Percentiles rank a stretch among this genome's conserved stretches.
Evolutionary conservation across 1,140 invertebrate species (phyloP).

Genomic region (Carposina sasakii): DNA sequence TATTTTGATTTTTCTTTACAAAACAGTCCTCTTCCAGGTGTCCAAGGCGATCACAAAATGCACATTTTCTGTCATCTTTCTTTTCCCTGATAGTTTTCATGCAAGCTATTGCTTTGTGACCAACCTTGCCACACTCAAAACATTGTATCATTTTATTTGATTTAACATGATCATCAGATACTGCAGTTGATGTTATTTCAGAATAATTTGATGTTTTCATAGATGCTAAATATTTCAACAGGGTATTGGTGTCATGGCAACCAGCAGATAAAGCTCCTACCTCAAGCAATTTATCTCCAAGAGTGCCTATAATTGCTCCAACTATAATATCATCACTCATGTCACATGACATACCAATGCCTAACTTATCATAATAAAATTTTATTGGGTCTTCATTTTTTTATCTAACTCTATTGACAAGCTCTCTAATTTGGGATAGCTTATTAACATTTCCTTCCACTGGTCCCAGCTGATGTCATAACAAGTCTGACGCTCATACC

Average conservation of each 20-base stretch:
- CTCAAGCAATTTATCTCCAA: conserved; percentile 11
- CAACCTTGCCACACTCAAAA: conserved; percentile 1
- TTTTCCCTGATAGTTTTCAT: neutral
- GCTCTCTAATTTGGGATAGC: conserved; percentile 7
- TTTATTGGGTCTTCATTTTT: conserved; percentile 3
- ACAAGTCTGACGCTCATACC: conserved; percentile 9
- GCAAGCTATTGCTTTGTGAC: conserved; percentile 4
- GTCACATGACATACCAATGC: conserved; percentile 9
- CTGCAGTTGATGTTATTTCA: neutral
- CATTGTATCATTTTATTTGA: neutral
- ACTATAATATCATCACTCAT: conserved; percentile 9
- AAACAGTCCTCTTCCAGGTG: neutral
- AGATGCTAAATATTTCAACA: conserved; percentile 8
- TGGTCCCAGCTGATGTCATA: conserved; percentile 9
- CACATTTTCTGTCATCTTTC: neutral
- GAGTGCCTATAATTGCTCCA: conserved; percentile 11
- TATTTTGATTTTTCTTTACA: conserved; percentile 2
- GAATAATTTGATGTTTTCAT: neutral
- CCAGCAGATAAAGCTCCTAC: conserved; percentile 12
- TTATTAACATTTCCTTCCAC: conserved; percentile 10
- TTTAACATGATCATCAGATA: neutral
- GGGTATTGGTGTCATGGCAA: neutral
- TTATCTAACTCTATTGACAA: conserved; percentile 6
- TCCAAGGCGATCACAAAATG: neutral
- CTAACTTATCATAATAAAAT: conserved; percentile 13